Evolutionary conservation across 2,797 vertebrate species (phyloP).

Genomic region (Silurus aristotelis): DNA sequence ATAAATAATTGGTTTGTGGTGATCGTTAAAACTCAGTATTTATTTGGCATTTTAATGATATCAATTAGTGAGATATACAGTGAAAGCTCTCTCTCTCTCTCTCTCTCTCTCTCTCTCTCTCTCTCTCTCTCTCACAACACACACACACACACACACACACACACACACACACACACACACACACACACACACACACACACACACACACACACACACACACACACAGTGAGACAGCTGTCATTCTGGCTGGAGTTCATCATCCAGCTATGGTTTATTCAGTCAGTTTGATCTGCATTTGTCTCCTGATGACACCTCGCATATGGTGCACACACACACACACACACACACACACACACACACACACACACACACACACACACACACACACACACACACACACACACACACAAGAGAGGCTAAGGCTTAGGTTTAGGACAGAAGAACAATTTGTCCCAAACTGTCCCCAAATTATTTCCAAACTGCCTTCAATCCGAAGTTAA

Average conservation of each 20-base stretch:
- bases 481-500: not conserved
- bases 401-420: not conserved
- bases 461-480: not conserved
- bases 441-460: not conserved
- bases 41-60: not conserved
- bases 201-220: slow-evolving; percentile 14
- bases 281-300: slow-evolving; percentile 19
- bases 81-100: no score
- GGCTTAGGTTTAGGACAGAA: not conserved
- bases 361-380: slow-evolving; percentile 7
- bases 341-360: not conserved
- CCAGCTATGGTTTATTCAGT: not conserved
- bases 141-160: slow-evolving; percentile 6
- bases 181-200: slow-evolving; percentile 5
- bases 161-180: slow-evolving; percentile 3
- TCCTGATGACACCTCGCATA: slow-evolving; percentile 26
- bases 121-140: not conserved
- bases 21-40: not conserved
- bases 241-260: slow-evolving; percentile 9
- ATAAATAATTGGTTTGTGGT: slow-evolving; percentile 3
- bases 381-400: not conserved
- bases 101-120: not conserved
- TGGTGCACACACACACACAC: not conserved
- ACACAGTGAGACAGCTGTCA: slow-evolving; percentile 13
- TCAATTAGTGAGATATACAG: not conserved